A percentile compares a stretch with the other conserved stretches of the same genome.
These are phyloP conservation scores for Poeciliopsis turrubarensis DNA, from an alignment of 2,113 vertebrate species.

Conservation along the genomic window DNA sequence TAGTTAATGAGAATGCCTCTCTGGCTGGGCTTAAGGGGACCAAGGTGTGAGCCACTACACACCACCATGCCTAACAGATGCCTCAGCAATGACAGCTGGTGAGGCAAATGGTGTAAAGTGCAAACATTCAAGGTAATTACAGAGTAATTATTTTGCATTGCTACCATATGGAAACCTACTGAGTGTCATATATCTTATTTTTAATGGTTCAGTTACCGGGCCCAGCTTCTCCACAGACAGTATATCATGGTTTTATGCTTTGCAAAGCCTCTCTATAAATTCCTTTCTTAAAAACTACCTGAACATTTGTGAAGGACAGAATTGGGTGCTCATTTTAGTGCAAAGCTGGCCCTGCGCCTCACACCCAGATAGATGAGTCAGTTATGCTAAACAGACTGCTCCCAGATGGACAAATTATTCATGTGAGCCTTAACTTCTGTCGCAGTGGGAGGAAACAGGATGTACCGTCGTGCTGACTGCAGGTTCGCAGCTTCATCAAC, in stretches of 20 bases:
- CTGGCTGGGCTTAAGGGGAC: conserved; percentile 49
- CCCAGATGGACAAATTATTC: conserved; percentile 66
- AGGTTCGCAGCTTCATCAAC: conserved; percentile 47
- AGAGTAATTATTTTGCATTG: conserved; percentile 69
- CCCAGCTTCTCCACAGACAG: conserved; percentile 30
- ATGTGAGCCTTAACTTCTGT: conserved; percentile 47
- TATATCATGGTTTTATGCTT: conserved; percentile 15
- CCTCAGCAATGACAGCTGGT: conserved; percentile 69
- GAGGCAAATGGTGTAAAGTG: conserved; percentile 74
- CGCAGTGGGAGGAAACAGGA: conserved; percentile 53
- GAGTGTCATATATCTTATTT: conserved; percentile 66
- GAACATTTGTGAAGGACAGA: conserved; percentile 13
- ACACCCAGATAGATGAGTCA: conserved; percentile 53
- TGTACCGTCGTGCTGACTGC: conserved; percentile 29
- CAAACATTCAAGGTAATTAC: conserved; percentile 77
- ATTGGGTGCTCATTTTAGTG: conserved; percentile 19
- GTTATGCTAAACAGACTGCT: conserved; percentile 59
- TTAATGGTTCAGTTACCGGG: conserved; percentile 30
- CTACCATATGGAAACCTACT: conserved; percentile 73
- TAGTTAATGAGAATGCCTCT: conserved; percentile 59
- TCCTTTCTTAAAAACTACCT: conserved; percentile 18
- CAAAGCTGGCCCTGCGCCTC: conserved; percentile 14
- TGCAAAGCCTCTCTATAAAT: conserved; percentile 12
- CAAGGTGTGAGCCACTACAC: conserved; percentile 36
- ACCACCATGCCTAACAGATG: conserved; percentile 48